These are phyloP conservation scores for Sebastes diploproa DNA, from an alignment of 2,797 vertebrate species.

Conservation along the genomic window DNA sequence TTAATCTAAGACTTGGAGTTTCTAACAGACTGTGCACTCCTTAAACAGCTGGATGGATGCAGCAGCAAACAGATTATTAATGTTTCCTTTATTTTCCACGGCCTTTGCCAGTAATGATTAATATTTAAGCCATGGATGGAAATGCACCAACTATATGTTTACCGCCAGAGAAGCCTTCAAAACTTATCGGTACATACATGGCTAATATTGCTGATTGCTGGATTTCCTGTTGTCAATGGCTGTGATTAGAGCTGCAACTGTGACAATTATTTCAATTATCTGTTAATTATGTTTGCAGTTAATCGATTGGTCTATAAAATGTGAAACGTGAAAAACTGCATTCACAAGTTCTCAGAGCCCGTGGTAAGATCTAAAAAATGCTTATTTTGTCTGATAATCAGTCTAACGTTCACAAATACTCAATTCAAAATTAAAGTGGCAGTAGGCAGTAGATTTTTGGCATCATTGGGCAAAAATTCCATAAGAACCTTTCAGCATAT, in stretches of 20 bases:
- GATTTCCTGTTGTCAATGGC: not conserved
- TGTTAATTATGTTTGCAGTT: not conserved
- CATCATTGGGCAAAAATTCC: too few species aligned
- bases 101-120: not conserved
- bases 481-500: too few species aligned
- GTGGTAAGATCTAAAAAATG: too few species aligned
- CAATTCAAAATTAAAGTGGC: not conserved
- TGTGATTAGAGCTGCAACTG: not conserved
- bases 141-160: not conserved
- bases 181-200: not conserved
- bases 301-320: not conserved
- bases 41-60: not conserved
- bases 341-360: not conserved
- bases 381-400: not conserved
- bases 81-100: not conserved
- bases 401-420: not conserved
- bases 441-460: too few species aligned
- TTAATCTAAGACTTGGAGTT: not conserved
- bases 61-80: not conserved
- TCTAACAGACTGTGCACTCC: not conserved
- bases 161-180: not conserved
- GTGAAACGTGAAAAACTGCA: not conserved
- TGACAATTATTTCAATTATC: not conserved
- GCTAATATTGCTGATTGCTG: not conserved
- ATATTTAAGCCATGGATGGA: not conserved